phyloP scores from a whole-genome alignment of 2,888 invertebrate genomes.

The Stegana nigrithorax region DNA sequence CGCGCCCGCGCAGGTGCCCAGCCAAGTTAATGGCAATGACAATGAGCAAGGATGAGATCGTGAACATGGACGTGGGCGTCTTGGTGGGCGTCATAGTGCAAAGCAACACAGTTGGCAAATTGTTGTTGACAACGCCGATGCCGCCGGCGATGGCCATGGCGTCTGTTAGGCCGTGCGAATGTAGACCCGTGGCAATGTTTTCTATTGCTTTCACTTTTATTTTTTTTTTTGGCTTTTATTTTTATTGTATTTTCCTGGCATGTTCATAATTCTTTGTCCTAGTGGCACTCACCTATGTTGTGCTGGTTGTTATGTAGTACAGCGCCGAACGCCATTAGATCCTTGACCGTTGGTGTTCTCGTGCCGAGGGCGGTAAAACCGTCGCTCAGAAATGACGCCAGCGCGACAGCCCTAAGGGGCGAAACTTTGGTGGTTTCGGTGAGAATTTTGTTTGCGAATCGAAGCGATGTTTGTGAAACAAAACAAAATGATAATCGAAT shows the following conservation, averaged over 20 bases:
- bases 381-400: slow-evolving; percentile 70
- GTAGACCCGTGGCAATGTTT: background rate
- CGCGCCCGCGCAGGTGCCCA: too few relatives aligned
- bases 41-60: too few relatives aligned
- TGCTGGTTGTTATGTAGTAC: slow-evolving; percentile 69
- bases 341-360: slow-evolving; percentile 69
- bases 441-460: slow-evolving; percentile 70
- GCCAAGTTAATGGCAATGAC: too few relatives aligned
- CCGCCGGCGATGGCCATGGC: background rate
- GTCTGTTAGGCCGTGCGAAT: background rate
- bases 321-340: slow-evolving; percentile 70
- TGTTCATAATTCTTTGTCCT: slow-evolving; percentile 11
- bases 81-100: too few relatives aligned
- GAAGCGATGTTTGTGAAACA: too few relatives aligned
- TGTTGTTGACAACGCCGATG: slow-evolving; percentile 17
- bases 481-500: too few relatives aligned
- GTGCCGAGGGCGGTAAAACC: slow-evolving; percentile 69
- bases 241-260: slow-evolving; percentile 21
- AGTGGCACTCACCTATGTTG: slow-evolving; percentile 65
- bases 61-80: too few relatives aligned
- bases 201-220: background rate
- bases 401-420: slow-evolving; percentile 70
- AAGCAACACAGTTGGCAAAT: too few relatives aligned
- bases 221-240: background rate
- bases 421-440: slow-evolving; percentile 68